Base-by-base conservation (phyloP, 2,113 vertebrate genomes). In the Astatotilapia flaviijosephi region DNA sequence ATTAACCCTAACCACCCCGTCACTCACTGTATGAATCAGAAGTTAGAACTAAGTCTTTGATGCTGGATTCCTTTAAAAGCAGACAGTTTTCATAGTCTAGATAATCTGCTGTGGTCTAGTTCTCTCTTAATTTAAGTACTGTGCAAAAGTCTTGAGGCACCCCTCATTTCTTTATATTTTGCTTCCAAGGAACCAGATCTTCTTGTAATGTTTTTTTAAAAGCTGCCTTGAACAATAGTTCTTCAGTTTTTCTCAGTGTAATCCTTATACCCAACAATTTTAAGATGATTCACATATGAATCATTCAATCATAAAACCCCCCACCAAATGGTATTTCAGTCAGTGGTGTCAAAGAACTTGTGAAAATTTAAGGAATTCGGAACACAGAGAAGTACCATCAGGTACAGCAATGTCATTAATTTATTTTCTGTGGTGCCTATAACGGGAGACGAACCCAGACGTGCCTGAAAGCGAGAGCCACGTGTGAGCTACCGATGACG, bases 401-500 rank as follows among this genome's bases (percentile, higher is more conserved):
- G 21, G 8, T 73, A 45, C 37, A 45, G 40, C 13, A 10, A 45
- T 6, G n/a, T 26, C 65, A 45, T 70, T 23, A 15, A 42, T 70
- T 70, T 26, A 70, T 42, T 42, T 70, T 40, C 62, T 8, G 19
- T 21, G 5, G 12, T 42, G 35, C 5, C 11, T 23, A 15, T 45
- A 23, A 45, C 3, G 5, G 23, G 65, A 45, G 37, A 45, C 13
- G 2, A 73, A 23, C 12, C 37, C 37, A 42, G 37, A 3, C 7
- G 9, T 70, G 13, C 12, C 37, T 70, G 58, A 60, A 33, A 60
- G 58, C 28, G 7, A 70, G 37, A 70, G 37, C n/a, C 4, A 42
- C 0, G 4, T 70, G 65, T 23, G 2, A 70, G 37, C n/a, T 13
- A 23, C 35, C 12, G 3, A 15, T 70, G 35, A 23, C 0, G 2